Conservation (phyloP, 2,888 invertebrate genomes). For the Junonia oenone region DNA sequence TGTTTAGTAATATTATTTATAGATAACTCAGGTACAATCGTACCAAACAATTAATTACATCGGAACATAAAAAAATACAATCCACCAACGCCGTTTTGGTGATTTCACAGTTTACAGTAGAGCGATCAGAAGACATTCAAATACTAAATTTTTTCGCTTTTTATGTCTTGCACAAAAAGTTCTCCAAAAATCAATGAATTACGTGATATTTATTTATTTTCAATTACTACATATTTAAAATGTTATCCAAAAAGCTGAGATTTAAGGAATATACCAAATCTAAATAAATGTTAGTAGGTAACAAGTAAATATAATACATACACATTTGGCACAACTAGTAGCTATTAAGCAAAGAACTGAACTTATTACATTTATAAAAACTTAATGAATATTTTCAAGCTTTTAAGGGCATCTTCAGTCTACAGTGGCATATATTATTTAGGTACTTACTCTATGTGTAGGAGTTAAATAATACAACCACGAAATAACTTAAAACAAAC, state of each 20-base stretch:
- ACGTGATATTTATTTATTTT: constrained; percentile 4
- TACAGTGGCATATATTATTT: too few species aligned
- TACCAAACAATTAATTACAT: not conserved
- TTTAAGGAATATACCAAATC: too few species aligned
- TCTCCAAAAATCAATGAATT: constrained; percentile 1
- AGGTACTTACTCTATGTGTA: too few species aligned
- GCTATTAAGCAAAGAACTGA: too few species aligned
- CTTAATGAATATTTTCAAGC: too few species aligned
- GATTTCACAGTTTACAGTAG: constrained; percentile 17
- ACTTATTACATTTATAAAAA: too few species aligned
- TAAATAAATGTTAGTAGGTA: too few species aligned
- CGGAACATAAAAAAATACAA: constrained; percentile 2
- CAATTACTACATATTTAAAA: not conserved
- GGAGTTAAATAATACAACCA: not conserved
- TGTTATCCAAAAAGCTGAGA: too few species aligned
- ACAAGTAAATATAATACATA: too few species aligned
- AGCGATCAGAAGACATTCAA: constrained; percentile 14
- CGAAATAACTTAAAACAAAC: not conserved
- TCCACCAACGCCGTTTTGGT: constrained; percentile 9
- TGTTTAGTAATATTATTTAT: not conserved
- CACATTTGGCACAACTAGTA: too few species aligned
- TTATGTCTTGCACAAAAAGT: not conserved
- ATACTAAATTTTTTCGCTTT: constrained; percentile 3
- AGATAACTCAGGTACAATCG: not conserved
- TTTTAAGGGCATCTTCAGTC: too few species aligned